Evolutionary conservation across 2,113 vertebrate genomes (phyloP).

Genomic region (Sander vitreus): DNA sequence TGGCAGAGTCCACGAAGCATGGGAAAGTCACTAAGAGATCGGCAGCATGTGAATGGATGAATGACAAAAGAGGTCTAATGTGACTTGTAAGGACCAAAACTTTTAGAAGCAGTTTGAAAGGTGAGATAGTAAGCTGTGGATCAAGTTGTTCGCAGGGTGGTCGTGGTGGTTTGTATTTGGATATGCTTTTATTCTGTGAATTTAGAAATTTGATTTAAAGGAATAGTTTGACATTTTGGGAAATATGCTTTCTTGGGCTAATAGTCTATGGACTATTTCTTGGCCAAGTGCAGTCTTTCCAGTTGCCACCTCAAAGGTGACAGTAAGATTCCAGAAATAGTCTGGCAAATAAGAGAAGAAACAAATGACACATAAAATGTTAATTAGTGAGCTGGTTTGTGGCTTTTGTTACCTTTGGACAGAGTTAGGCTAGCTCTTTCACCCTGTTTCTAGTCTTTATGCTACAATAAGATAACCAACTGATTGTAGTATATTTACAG

Average conservation of each 20-base stretch:
- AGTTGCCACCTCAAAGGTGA: no score
- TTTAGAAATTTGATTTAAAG: not conserved
- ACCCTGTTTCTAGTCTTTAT: not conserved
- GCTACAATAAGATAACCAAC: not conserved
- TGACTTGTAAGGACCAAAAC: slow-evolving; percentile 24
- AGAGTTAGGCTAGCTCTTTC: not conserved
- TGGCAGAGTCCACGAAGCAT: slow-evolving; percentile 67
- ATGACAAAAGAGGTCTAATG: slow-evolving; percentile 23
- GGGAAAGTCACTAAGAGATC: slow-evolving; percentile 77
- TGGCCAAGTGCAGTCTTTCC: no score
- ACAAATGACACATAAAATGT: not conserved
- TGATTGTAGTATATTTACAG: not conserved
- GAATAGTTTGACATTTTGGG: not conserved
- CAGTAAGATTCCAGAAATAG: no score
- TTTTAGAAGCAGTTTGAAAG: slow-evolving; percentile 20
- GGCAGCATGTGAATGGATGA: slow-evolving; percentile 49
- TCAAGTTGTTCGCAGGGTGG: not conserved
- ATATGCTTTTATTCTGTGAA: not conserved
- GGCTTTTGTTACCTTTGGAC: not conserved
- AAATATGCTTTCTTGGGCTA: not conserved
- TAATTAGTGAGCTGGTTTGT: not conserved
- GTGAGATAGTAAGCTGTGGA: not conserved
- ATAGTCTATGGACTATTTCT: no score
- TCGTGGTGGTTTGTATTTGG: not conserved
- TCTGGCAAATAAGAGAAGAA: not conserved